Conservation (phyloP, 1,140 invertebrate genomes). For the Oryctes rhinoceros region DNA sequence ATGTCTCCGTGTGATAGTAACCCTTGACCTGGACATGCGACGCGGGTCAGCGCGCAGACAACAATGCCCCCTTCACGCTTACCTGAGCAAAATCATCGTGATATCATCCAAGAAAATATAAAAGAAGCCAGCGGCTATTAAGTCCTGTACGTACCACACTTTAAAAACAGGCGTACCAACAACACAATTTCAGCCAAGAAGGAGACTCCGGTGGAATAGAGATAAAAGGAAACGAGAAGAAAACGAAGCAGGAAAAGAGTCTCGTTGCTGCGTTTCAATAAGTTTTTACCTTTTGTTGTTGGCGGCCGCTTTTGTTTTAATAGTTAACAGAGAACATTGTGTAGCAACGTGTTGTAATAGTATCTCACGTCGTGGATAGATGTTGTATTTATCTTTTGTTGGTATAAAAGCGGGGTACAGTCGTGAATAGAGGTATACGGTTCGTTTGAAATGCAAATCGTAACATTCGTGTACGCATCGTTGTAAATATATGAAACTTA, state of each 20-base stretch:
- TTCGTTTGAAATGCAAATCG: too few relatives aligned
- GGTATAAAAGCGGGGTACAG: too few relatives aligned
- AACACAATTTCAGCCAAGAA: not conserved
- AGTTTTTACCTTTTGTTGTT: not conserved
- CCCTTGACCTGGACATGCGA: conserved; percentile 45
- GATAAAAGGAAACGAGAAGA: not conserved
- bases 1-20: conserved; percentile 45
- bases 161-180: not conserved
- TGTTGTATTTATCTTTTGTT: too few relatives aligned
- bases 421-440: too few relatives aligned
- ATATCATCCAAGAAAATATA: conserved; percentile 10
- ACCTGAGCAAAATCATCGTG: conserved; percentile 38
- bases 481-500: too few relatives aligned
- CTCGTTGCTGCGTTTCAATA: not conserved
- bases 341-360: too few relatives aligned
- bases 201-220: not conserved
- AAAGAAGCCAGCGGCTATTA: not conserved
- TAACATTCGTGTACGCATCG: too few relatives aligned
- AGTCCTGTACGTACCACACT: not conserved
- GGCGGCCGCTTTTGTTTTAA: not conserved
- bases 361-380: too few relatives aligned
- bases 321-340: not conserved
- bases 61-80: conserved; percentile 46
- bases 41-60: conserved; percentile 47
- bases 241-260: not conserved